Base-by-base conservation (phyloP, 1,140 invertebrate species). In the Drosophila serrata region DNA sequence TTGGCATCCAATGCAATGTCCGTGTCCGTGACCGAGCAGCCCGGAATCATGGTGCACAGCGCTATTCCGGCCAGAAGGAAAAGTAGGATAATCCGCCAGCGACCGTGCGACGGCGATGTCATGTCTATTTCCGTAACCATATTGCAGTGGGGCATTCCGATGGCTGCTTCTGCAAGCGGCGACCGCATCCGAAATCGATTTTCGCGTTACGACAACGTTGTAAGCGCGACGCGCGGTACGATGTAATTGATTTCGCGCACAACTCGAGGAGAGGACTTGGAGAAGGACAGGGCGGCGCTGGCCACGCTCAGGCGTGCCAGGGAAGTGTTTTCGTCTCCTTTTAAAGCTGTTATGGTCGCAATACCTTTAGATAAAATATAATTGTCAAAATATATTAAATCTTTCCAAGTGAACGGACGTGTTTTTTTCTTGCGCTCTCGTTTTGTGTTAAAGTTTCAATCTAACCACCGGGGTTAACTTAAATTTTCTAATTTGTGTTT, bases 1-100 rank as follows among this genome's bases (percentile, higher is more conserved):
- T 98, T 98, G 33, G 97, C 97, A 93, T 98, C 97, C 51, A 98
- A 93, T 77, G 96, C 96, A 85, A 98, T 97, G 93, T 98, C 97
- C 45, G 92, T 92, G 42, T 92, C 91, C 43, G 92, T 91, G 19
- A 78, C 92, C 51, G 61, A 55, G 68, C 77, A 88, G 35, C 59
- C 49, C 6, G 42, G 33, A 11, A 53, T 51, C 1, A 81, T 5
- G 4, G 48, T 33, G n/a, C 65, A 59, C 4, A 90, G 13, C 11
- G 46, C 27, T 11, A 79, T 17, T 22, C 31, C 58, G 6, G 17
- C 35, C 31, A 61, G 6, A 11, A 79, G 19, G n/a, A n/a, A n/a
- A 1, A 79, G 51, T 7, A 53, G 46, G 12, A 15, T 53, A 35
- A 9, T 46, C 46, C 48, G 67, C 75, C 75, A 57, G 42, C 60